These are phyloP conservation scores for Portunus trituberculatus DNA, from an alignment of 1,140 invertebrate species.

Conservation along the genomic window DNA sequence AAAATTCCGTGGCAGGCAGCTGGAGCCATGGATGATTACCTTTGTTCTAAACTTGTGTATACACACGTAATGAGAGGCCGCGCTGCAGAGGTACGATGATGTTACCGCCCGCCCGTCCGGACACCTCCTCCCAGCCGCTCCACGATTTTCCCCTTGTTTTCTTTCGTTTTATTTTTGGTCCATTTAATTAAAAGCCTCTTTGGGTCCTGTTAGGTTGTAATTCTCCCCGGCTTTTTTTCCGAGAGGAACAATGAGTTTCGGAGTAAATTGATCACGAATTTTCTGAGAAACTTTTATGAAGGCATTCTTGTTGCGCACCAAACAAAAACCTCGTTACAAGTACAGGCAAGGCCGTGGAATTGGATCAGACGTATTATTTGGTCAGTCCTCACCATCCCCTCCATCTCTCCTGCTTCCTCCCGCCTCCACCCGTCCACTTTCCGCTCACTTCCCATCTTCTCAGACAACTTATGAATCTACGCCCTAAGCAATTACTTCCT, in stretches of 20 bases:
- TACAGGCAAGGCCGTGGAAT: constrained; percentile 16
- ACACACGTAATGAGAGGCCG: constrained; percentile 70
- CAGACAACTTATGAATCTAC: constrained; percentile 57
- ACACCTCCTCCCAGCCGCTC: constrained; percentile 56
- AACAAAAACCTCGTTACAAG: constrained; percentile 10
- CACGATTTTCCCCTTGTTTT: constrained; percentile 62
- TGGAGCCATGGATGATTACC: constrained; percentile 72
- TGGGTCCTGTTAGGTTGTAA: constrained; percentile 56
- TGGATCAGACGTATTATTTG: constrained; percentile 43
- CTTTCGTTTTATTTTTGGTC: constrained; percentile 67
- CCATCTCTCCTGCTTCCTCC: constrained; percentile 22
- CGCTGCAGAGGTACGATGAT: constrained; percentile 59
- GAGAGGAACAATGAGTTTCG: constrained; percentile 53
- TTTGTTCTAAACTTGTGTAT: constrained; percentile 74
- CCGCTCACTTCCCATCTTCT: constrained; percentile 29
- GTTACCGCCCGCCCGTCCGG: constrained; percentile 46
- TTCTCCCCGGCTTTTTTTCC: constrained; percentile 32
- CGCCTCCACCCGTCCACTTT: background rate
- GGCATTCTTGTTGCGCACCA: constrained; percentile 13
- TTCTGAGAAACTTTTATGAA: constrained; percentile 40
- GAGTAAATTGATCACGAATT: constrained; percentile 58
- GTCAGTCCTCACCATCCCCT: constrained; percentile 34
- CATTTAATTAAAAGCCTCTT: constrained; percentile 69
- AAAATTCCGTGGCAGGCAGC: constrained; percentile 61
- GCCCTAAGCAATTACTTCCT: constrained; percentile 41